Base-by-base conservation (phyloP, 1,140 invertebrate species). In the Holcopasites calliopsidis region DNA sequence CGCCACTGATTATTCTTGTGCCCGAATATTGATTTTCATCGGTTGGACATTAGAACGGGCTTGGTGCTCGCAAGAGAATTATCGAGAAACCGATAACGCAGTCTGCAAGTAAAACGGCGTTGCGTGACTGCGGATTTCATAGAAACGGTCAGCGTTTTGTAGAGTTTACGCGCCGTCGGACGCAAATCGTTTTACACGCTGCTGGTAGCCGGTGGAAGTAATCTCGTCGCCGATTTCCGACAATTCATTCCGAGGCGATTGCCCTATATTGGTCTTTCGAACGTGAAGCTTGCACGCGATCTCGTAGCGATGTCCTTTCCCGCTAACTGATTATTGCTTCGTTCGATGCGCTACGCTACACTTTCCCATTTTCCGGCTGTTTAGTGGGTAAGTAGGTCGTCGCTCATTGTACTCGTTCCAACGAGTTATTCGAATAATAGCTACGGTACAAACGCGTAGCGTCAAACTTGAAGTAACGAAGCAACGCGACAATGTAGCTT, bases 321-420 rank as follows among this genome's bases (percentile, higher is more conserved):
- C n/a, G n/a, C n/a, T n/a, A n/a, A n/a, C n/a, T n/a, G n/a, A n/a
- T n/a, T n/a, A n/a, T n/a, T n/a, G 26, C 26, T 52, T 26, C 49
- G 11, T 44, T 44, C 18, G 11, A 47, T 10, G 16, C n/a, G 1
- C n/a, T 3, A 7, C 1, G n/a, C 1, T 1, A 8, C 6, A 21
- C 21, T 35, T 40, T 70, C 58, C 44, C 28, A 0, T 13, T 44
- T 40, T 28, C 5, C 58, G 1, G 35, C 8, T 35, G 21, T 3
- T 33, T 52, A 33, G 6, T 31, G 38, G 28, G 26, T 76, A 79
- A 79, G 23, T 60, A 71, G 66, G 60, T 66, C n/a, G n/a, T n/a
- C 74, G 35, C 2, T 8, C n/a, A 61, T 72, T 76, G 42, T 79
- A 31, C 16, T 62, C 28, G 47, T 66, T 38, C 35, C 49, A 8